Evolutionary conservation across 1,140 invertebrate genomes (phyloP), one percentile per base, ranked within the genome.

Genomic region (fruit fly (Drosophila melanogaster)): DNA sequence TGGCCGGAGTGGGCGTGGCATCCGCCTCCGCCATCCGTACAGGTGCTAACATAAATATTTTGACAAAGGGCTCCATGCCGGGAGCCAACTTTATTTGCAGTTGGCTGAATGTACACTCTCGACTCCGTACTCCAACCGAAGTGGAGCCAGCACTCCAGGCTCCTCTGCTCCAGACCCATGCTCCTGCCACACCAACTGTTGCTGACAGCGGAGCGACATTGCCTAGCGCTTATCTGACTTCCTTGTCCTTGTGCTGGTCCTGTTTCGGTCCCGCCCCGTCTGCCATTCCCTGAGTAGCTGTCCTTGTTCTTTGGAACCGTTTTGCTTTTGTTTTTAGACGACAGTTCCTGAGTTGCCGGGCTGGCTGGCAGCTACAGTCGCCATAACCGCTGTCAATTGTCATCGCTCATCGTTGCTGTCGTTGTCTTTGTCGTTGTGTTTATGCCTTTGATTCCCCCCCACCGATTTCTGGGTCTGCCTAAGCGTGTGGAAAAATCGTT

Each of bases 401-500:
- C 77, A 62, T 85, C 69, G 47, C 24, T 49, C 46, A 49, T 26
- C 24, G 26, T 14, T 5, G 10, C 14, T 14, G 35, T 19, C 41
- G 8, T 11, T 2, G 17, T 49, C 26, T 64, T 83, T 78, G 69
- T 81, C 57, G 44, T 40, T 58, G 26, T 58, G n/a, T n/a, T n/a
- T n/a, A n/a, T n/a, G 69, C 50, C 37, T 24, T 15, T 38, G 11
- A 38, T 30, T 7, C 12, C 37, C 14, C 14, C 37, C 3, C 41
- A 17, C 30, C 41, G 22, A 14, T 26, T 50, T 11, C 30, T 24
- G 75, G 12, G 44, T 60, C 30, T 74, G 81, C 26, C 76, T 77
- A 90, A 84, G 61, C 79, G 79, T 77, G 77, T 69, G 87, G 87
- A 90, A 90, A 87, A 90, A 87, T 87, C 79, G 87, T 87, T 90